These are phyloP conservation scores for Vannuccia rotundouncinata DNA, from an alignment of 2,888 invertebrate genomes.

Conservation along the genomic window DNA sequence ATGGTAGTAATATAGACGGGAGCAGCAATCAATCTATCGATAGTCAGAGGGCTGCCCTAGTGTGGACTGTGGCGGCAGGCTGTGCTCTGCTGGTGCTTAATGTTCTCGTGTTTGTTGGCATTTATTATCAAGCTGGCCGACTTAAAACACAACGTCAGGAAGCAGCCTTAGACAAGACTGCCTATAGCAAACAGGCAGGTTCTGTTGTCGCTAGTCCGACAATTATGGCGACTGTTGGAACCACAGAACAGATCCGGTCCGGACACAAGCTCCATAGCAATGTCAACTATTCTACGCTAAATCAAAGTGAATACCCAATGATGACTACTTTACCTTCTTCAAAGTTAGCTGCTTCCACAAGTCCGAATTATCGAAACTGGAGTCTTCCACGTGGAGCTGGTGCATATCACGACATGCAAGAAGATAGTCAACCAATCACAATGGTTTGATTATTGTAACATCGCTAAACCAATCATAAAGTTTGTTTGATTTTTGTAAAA, in stretches of 20 bases:
- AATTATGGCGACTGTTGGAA: neutral
- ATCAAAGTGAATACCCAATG: neutral
- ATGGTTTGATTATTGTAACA: too few relatives aligned
- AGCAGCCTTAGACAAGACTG: neutral
- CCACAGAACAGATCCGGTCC: too few relatives aligned
- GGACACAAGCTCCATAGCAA: neutral
- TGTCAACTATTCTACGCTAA: neutral
- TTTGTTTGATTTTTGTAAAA: too few relatives aligned
- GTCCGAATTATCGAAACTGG: neutral
- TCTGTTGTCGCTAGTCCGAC: neutral
- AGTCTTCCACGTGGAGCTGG: neutral
- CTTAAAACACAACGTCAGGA: constrained; percentile 3
- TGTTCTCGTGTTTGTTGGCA: constrained; percentile 84
- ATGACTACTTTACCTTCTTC: neutral
- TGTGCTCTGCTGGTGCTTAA: constrained; percentile 83
- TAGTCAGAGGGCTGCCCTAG: neutral
- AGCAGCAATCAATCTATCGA: neutral
- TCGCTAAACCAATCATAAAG: too few relatives aligned
- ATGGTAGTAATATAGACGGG: neutral
- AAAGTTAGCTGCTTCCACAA: neutral
- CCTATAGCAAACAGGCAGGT: neutral
- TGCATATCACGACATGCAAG: neutral
- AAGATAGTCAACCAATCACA: neutral
- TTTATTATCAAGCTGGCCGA: constrained; percentile 69
- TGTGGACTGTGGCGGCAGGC: constrained; percentile 71